These are phyloP conservation scores for Periophthalmus magnuspinnatus DNA, from an alignment of 2,797 vertebrate genomes.

Conservation along the genomic window DNA sequence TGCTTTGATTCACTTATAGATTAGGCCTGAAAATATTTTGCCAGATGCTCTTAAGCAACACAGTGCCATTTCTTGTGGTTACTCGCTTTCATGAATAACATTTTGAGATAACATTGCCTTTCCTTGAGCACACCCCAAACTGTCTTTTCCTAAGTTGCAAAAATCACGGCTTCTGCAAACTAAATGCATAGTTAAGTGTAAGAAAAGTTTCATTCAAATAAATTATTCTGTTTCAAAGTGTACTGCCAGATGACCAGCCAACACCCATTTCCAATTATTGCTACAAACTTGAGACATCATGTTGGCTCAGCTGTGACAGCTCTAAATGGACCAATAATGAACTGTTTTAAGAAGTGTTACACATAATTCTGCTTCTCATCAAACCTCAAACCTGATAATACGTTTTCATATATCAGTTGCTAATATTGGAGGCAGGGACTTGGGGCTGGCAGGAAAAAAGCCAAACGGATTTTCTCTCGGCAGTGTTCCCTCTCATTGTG, in stretches of 20 bases:
- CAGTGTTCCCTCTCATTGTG: slow-evolving; percentile 46
- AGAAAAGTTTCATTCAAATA: not conserved
- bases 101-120: not conserved
- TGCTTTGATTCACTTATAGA: slow-evolving; percentile 1
- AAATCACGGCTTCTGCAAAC: not conserved
- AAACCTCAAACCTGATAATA: slow-evolving; percentile 16
- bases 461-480: slow-evolving; percentile 42
- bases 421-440: slow-evolving; percentile 13
- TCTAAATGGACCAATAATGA: too few relatives aligned
- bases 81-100: not conserved
- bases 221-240: too few relatives aligned
- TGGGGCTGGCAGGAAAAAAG: slow-evolving; percentile 28
- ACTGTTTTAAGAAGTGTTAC: too few relatives aligned
- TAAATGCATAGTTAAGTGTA: not conserved
- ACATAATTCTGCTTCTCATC: not conserved
- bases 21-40: not conserved
- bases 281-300: too few relatives aligned
- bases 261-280: too few relatives aligned
- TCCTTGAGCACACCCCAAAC: not conserved
- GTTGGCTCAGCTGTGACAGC: too few relatives aligned
- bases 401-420: slow-evolving; percentile 19
- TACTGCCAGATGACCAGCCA: too few relatives aligned
- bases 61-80: not conserved
- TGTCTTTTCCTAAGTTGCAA: not conserved
- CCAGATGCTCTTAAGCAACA: not conserved